These are phyloP conservation scores for Babylonia areolata DNA, from an alignment of 1,140 invertebrate genomes.

Conservation along the genomic window DNA sequence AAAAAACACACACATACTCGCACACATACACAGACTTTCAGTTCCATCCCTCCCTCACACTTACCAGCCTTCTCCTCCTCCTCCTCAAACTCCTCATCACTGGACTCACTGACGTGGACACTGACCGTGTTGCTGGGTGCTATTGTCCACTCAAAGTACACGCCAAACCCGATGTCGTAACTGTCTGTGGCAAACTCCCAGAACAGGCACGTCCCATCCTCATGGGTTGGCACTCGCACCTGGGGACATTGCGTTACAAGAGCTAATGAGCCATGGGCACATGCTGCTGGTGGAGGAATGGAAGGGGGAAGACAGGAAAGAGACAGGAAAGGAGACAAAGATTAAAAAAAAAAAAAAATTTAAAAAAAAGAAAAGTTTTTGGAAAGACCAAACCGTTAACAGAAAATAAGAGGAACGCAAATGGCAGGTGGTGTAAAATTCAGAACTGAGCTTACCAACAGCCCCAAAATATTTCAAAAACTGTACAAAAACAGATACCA, in stretches of 20 bases:
- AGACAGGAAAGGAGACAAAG: not conserved
- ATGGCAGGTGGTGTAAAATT: too few species aligned
- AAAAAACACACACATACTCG: too few species aligned
- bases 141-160: constrained; percentile 99
- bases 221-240: constrained; percentile 97
- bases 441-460: too few species aligned
- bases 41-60: not conserved
- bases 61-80: constrained; percentile 45
- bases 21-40: too few species aligned
- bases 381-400: too few species aligned
- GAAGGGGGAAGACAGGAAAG: not conserved
- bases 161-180: constrained; percentile 99
- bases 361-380: too few species aligned
- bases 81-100: constrained; percentile 92
- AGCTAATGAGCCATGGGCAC: not conserved
- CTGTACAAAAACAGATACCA: too few species aligned
- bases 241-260: constrained; percentile 54
- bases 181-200: constrained; percentile 99
- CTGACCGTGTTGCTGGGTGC: constrained; percentile 81
- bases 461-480: too few species aligned
- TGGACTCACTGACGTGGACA: constrained; percentile 93
- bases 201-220: constrained; percentile 94
- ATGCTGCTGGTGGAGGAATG: not conserved
- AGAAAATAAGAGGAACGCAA: too few species aligned
- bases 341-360: not conserved